A percentile compares a stretch with the other conserved stretches of the same genome.
These are phyloP conservation scores for Limnephilus rhombicus DNA, from an alignment of 2,888 invertebrate species.

Conservation along the genomic window DNA sequence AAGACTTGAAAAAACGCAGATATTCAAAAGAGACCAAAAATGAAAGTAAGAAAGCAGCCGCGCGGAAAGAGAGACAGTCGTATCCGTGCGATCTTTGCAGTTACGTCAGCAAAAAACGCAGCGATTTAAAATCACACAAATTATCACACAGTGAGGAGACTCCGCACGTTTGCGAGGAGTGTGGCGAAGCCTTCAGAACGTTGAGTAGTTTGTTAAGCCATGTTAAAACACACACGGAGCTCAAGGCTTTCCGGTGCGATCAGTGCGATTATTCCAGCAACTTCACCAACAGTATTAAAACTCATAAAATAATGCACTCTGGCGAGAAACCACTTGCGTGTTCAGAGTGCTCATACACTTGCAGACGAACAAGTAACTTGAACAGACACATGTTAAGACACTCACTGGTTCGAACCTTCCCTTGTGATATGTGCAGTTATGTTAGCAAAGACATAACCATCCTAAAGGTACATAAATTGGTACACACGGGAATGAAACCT, in stretches of 20 bases:
- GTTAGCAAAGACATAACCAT: slow-evolving; percentile 44
- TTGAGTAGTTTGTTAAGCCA: slow-evolving; percentile 51
- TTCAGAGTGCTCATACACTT: slow-evolving; percentile 30
- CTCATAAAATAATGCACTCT: slow-evolving; percentile 47
- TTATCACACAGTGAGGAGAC: slow-evolving; percentile 30
- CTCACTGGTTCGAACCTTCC: slow-evolving; percentile 26
- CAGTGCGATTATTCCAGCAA: slow-evolving; percentile 42
- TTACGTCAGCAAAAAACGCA: slow-evolving; percentile 10
- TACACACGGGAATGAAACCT: slow-evolving; percentile 45
- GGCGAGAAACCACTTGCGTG: slow-evolving; percentile 43
- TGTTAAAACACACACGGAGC: slow-evolving; percentile 30
- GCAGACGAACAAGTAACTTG: slow-evolving; percentile 48
- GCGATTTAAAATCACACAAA: slow-evolving; percentile 43
- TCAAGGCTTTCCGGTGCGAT: slow-evolving; percentile 28
- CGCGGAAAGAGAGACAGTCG: not conserved
- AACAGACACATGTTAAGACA: slow-evolving; percentile 47
- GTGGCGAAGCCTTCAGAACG: slow-evolving; percentile 33
- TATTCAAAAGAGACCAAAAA: not conserved
- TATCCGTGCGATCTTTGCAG: slow-evolving; percentile 43
- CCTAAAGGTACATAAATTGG: slow-evolving; percentile 44
- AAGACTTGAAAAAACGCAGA: slow-evolving; percentile 3
- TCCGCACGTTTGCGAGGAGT: slow-evolving; percentile 37
- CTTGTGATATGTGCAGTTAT: slow-evolving; percentile 43
- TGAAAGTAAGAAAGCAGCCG: not conserved
- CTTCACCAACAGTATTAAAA: not conserved